phyloP scores from a whole-genome alignment of 2,113 vertebrate species.

The Bagarius yarrelli region DNA sequence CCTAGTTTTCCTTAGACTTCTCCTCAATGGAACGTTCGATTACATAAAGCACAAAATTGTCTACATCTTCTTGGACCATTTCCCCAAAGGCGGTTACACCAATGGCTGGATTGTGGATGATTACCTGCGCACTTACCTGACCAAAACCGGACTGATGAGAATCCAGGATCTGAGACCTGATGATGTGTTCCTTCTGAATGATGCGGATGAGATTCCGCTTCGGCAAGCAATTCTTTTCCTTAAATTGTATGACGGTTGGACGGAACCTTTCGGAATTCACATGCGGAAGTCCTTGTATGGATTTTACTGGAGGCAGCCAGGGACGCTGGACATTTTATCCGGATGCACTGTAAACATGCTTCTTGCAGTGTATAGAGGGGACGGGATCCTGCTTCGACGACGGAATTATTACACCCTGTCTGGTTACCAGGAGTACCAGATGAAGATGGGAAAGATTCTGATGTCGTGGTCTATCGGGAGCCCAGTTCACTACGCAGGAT shows the following conservation, averaged over 20 bases:
- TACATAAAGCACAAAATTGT: slow-evolving; percentile 83
- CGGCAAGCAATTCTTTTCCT: slow-evolving; percentile 82
- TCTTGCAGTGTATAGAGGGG: slow-evolving; percentile 73
- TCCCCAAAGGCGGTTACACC: slow-evolving; percentile 76
- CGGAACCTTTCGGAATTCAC: slow-evolving; percentile 84
- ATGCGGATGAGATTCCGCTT: slow-evolving; percentile 83
- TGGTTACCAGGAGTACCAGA: slow-evolving; percentile 80
- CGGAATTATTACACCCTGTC: slow-evolving; percentile 83
- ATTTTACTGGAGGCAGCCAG: slow-evolving; percentile 87
- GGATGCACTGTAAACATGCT: slow-evolving; percentile 85
- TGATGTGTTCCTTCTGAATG: slow-evolving; percentile 82
- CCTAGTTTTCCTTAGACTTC: slow-evolving; percentile 77
- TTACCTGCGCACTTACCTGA: slow-evolving; percentile 84
- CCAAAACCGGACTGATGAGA: slow-evolving; percentile 75
- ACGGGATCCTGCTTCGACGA: slow-evolving; percentile 81
- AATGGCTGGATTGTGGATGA: slow-evolving; percentile 87
- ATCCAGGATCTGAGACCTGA: slow-evolving; percentile 74
- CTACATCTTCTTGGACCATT: slow-evolving; percentile 85
- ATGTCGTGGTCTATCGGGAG: slow-evolving; percentile 84
- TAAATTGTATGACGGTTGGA: slow-evolving; percentile 84
- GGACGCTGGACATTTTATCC: slow-evolving; percentile 81
- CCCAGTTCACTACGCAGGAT: slow-evolving; percentile 84
- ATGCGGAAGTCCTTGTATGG: slow-evolving; percentile 87
- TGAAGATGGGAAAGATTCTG: slow-evolving; percentile 78
- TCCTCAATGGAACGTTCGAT: slow-evolving; percentile 81